A percentile compares a stretch with the other conserved stretches of the same genome.
Conservation (phyloP, 2,888 invertebrate species). For the Conops quadrifasciatus region DNA sequence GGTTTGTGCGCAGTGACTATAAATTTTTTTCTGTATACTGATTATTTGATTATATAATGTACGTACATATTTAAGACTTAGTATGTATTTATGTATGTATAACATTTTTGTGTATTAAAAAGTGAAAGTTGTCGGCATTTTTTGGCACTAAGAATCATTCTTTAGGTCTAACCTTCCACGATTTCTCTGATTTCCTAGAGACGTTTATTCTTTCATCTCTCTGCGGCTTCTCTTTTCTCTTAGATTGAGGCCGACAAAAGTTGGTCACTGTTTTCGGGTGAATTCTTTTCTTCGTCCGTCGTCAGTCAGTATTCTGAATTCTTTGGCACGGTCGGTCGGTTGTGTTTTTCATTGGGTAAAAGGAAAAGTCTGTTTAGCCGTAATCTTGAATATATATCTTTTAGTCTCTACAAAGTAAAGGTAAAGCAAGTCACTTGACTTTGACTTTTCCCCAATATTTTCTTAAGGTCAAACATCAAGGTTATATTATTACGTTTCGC, state of each 20-base stretch:
- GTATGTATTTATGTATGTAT: too few relatives aligned
- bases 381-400: background rate
- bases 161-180: background rate
- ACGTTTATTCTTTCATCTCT: background rate
- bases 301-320: conserved; percentile 15
- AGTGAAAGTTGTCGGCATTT: background rate
- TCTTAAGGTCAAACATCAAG: conserved; percentile 21
- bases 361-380: background rate
- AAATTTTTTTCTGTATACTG: too few relatives aligned
- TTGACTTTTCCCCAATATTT: background rate
- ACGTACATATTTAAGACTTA: background rate
- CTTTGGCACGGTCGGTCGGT: conserved; percentile 19
- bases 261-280: background rate
- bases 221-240: conserved; percentile 3
- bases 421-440: conserved; percentile 5
- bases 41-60: too few relatives aligned
- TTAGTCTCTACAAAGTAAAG: conserved; percentile 11
- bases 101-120: background rate
- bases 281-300: background rate
- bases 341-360: conserved; percentile 10
- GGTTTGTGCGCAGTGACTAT: too few relatives aligned
- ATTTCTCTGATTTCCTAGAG: background rate
- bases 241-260: background rate
- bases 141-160: background rate
- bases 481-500: background rate